These are phyloP conservation scores for Agelastica alni DNA, from an alignment of 2,888 invertebrate species.

Conservation along the genomic window DNA sequence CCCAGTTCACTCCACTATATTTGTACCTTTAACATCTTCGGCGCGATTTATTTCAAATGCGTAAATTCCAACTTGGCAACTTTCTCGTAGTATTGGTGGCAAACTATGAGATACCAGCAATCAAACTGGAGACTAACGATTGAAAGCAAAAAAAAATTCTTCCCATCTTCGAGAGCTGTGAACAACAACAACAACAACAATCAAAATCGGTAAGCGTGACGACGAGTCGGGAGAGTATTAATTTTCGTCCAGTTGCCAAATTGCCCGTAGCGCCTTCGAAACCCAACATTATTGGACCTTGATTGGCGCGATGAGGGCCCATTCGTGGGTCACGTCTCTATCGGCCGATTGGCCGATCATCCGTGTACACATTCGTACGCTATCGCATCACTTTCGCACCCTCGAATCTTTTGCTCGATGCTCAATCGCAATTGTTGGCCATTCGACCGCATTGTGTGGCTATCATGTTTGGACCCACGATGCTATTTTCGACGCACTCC, in stretches of 20 bases:
- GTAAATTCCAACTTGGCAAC: too few species aligned
- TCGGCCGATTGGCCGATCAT: conserved; percentile 45
- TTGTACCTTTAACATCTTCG: background rate
- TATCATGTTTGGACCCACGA: conserved; percentile 34
- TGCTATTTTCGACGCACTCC: background rate
- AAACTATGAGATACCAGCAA: background rate
- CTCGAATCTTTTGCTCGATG: conserved; percentile 32
- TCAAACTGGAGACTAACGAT: background rate
- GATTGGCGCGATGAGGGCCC: conserved; percentile 24
- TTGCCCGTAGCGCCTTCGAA: conserved; percentile 15
- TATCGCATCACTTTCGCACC: conserved; percentile 45
- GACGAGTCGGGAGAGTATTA: conserved; percentile 10
- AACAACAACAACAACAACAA: conserved; percentile 9
- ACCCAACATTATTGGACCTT: conserved; percentile 26
- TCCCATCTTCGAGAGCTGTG: conserved; percentile 5
- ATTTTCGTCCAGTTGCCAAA: conserved; percentile 11
- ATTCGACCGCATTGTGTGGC: conserved; percentile 36
- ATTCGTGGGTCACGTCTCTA: conserved; percentile 35
- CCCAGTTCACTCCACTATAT: background rate
- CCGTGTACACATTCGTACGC: conserved; percentile 51
- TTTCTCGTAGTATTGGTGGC: too few species aligned
- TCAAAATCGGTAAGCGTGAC: conserved; percentile 6
- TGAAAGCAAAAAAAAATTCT: background rate
- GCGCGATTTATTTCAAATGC: too few species aligned
- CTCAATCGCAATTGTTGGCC: conserved; percentile 35